Base-by-base conservation (phyloP, 2,113 vertebrate species). In the Odocoileus hemionus region DNA sequence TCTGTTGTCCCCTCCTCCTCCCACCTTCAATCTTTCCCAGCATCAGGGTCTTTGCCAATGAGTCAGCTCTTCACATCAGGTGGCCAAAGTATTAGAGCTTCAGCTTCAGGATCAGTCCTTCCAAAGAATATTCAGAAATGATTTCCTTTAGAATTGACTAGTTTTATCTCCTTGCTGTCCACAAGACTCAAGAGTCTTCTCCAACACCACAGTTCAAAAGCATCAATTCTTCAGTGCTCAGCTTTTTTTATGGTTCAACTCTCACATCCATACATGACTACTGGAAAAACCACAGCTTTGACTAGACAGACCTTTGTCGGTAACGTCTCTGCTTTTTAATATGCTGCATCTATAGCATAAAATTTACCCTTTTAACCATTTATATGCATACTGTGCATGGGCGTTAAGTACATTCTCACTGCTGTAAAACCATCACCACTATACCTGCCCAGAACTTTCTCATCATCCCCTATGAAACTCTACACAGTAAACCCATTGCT, bases 381-480 rank as follows among this genome's bases (percentile, higher is more conserved):
- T 52, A 79, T 74, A 79, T 33, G 47, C 2, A 0, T n/a, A n/a
- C 6, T 1, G 2, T 36, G 55, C 28, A 1, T 16, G 30, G 58
- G 28, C 70, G n/a, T 25, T 5, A 52, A 64, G 30, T 15, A 50
- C 55, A 55, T 33, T 61, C 9, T 25, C 23, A 8, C 7, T n/a
- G 2, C 17, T 25, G 5, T 47, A 9, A 17, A 36, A 30, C 3
- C 36, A 54, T 87, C 58, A n/a, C 26, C 60, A 21, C 10, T 2
- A 2, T 19, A 52, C 3, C 2, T 57, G 67, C 95, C 26, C 28
- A 92, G 60, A 67, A 86, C 0, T 1, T n/a, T 58, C 43, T 78
- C 50, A 19, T 16, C 36, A 78, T 57, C n/a, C 50, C 8, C 7
- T 55, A 50, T 3, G 13, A 84, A 94, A 92, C 58, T 82, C 47